Percentiles rank a stretch among this genome's conserved stretches.
These are phyloP conservation scores for Macroteleia sp. DNA, from an alignment of 2,888 invertebrate species.

Conservation along the genomic window DNA sequence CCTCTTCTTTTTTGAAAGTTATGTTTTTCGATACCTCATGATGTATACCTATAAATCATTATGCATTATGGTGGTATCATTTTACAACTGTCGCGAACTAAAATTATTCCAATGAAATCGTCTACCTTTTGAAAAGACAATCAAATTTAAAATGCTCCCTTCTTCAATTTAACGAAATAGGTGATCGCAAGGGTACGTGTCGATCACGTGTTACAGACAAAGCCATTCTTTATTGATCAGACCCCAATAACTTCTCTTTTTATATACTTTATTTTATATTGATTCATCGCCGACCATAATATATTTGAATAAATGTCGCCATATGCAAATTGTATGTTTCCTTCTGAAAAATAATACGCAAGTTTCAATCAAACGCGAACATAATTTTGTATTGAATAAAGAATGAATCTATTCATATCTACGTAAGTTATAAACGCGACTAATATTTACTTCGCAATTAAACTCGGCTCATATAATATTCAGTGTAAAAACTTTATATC, in stretches of 20 bases:
- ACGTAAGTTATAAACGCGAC: too few species aligned
- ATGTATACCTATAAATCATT: conserved; percentile 17
- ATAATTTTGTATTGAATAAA: too few species aligned
- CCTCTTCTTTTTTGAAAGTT: not conserved
- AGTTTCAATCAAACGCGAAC: too few species aligned
- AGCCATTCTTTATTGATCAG: conserved; percentile 52
- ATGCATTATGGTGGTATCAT: not conserved
- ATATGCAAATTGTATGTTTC: conserved; percentile 23
- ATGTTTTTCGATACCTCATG: conserved; percentile 8
- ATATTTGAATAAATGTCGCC: conserved; percentile 31
- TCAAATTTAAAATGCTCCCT: conserved; percentile 80
- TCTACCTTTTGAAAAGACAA: conserved; percentile 75
- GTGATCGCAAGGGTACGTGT: conserved; percentile 69
- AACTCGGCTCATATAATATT: too few species aligned
- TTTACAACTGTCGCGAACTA: conserved; percentile 60
- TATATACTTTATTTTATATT: conserved; percentile 31
- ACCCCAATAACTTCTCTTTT: conserved; percentile 50
- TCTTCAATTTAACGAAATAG: conserved; percentile 70
- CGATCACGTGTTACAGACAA: conserved; percentile 59
- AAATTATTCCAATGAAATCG: conserved; percentile 80
- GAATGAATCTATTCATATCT: too few species aligned
- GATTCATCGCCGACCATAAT: conserved; percentile 40
- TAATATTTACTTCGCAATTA: too few species aligned
- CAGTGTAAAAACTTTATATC: too few species aligned
- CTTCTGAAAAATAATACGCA: not conserved